Evolutionary conservation across 92 coral and sea anemone genomes (phyloP).

Genomic region (Bergia sp.): DNA sequence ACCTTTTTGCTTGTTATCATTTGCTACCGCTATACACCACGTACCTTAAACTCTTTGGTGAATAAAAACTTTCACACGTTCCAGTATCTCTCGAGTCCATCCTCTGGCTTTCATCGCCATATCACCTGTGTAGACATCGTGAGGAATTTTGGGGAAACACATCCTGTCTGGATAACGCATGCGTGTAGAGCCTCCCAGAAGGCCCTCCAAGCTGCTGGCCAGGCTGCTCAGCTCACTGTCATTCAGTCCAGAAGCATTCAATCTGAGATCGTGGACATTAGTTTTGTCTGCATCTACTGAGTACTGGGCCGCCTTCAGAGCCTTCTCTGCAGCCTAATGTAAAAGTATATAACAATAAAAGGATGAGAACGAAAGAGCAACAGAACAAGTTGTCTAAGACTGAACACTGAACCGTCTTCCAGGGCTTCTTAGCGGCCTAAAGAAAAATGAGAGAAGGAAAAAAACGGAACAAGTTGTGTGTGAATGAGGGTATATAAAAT

Average conservation of each 20-base stretch:
- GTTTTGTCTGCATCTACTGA: conserved; percentile 61
- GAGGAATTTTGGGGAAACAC: conserved; percentile 65
- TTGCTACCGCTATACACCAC: no score
- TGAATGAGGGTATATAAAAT: no score
- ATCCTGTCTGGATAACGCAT: conserved; percentile 84
- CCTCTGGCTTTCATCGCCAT: background rate
- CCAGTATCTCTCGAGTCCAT: no score
- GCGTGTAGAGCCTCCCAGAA: background rate
- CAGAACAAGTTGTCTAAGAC: background rate
- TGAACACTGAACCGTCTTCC: conserved; percentile 63
- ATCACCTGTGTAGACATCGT: conserved; percentile 56
- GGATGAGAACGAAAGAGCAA: background rate
- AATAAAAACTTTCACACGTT: no score
- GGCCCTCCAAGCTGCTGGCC: no score
- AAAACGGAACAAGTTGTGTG: no score
- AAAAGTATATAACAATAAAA: background rate
- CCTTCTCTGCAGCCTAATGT: conserved; percentile 79
- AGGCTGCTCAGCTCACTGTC: no score
- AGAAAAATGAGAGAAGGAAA: no score
- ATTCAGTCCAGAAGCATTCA: conserved; percentile 27
- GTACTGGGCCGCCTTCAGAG: conserved; percentile 76
- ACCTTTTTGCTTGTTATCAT: no score
- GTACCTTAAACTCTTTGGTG: no score
- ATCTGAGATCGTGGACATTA: conserved; percentile 55
- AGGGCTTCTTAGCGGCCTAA: conserved; percentile 68